phyloP scores from a whole-genome alignment of 2,888 invertebrate species.

The Caenorhabditis drosophilae region DNA sequence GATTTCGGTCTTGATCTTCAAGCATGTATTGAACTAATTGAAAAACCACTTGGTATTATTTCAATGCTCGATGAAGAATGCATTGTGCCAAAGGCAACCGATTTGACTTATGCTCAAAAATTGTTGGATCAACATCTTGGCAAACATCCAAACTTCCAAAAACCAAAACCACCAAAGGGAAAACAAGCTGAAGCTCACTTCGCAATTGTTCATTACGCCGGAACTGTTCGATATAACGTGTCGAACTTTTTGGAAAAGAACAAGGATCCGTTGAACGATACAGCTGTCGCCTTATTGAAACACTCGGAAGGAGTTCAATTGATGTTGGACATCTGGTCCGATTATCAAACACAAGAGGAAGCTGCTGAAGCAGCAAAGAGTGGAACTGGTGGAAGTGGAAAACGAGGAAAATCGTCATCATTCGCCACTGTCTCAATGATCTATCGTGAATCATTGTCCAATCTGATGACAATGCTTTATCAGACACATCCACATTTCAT shows the following conservation, averaged over 20 bases:
- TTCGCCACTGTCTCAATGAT: constrained; percentile 95
- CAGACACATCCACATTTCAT: constrained; percentile 99
- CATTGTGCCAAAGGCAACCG: constrained; percentile 99
- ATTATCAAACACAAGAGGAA: constrained; percentile 68
- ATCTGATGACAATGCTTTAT: constrained; percentile 93
- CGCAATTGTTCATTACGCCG: constrained; percentile 98
- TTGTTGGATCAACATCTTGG: constrained; percentile 94
- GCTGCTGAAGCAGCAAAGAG: constrained; percentile 66
- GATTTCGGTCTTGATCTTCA: constrained; percentile 96
- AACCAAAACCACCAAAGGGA: constrained; percentile 78
- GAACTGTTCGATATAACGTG: constrained; percentile 78
- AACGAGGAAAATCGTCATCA: constrained; percentile 64
- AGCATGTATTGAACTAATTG: constrained; percentile 93
- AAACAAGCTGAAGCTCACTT: constrained; percentile 92
- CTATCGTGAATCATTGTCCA: constrained; percentile 87
- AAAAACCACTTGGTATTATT: constrained; percentile 99
- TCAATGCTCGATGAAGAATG: constrained; percentile 99
- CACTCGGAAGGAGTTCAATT: constrained; percentile 77
- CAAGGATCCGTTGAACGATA: constrained; percentile 73
- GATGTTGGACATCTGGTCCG: constrained; percentile 75
- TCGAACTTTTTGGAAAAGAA: constrained; percentile 73
- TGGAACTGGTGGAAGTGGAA: constrained; percentile 58
- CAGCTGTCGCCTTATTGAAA: constrained; percentile 70
- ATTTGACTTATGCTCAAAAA: constrained; percentile 97
- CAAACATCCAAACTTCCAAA: constrained; percentile 94